Percentiles rank a stretch among this genome's conserved stretches.
Evolutionary conservation across 2,888 invertebrate genomes (phyloP).

Genomic region (Eurytoma adleriae): DNA sequence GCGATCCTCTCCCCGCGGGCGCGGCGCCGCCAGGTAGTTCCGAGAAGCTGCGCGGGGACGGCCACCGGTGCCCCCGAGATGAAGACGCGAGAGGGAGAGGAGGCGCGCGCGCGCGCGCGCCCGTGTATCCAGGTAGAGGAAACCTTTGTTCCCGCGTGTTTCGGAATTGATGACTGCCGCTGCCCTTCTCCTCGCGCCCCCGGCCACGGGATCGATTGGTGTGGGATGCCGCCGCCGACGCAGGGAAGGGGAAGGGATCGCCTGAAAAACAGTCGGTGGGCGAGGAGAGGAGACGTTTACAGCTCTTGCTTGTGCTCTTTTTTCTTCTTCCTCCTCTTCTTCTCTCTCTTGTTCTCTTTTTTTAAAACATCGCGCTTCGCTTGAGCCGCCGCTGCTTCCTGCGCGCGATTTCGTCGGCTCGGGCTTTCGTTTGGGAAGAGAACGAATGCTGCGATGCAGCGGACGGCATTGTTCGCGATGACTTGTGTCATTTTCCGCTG

Average conservation of each 20-base stretch:
- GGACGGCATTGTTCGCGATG: too few species aligned
- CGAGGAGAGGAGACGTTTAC: too few species aligned
- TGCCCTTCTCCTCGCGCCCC: conserved; percentile 51
- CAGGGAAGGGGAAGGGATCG: background rate
- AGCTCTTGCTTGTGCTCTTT: too few species aligned
- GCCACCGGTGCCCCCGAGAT: conserved; percentile 22
- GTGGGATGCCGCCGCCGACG: background rate
- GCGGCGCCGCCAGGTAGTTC: conserved; percentile 21
- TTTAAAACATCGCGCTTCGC: too few species aligned
- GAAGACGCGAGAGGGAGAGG: conserved; percentile 48
- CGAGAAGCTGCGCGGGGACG: conserved; percentile 47
- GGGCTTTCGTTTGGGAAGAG: too few species aligned
- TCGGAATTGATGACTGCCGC: conserved; percentile 72
- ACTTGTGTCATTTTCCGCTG: too few species aligned
- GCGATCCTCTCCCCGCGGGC: background rate
- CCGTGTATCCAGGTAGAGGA: conserved; percentile 63
- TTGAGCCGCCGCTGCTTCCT: too few species aligned
- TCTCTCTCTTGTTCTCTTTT: too few species aligned
- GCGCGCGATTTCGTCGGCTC: too few species aligned
- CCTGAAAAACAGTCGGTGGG: background rate
- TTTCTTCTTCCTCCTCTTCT: too few species aligned
- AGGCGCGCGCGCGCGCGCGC: background rate
- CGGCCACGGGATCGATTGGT: conserved; percentile 35
- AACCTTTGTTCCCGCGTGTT: conserved; percentile 73
- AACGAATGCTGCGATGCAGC: too few species aligned